Evolutionary conservation across 2,113 vertebrate genomes (phyloP), one percentile per base, ranked within the genome.

Genomic region (Thymallus thymallus): DNA sequence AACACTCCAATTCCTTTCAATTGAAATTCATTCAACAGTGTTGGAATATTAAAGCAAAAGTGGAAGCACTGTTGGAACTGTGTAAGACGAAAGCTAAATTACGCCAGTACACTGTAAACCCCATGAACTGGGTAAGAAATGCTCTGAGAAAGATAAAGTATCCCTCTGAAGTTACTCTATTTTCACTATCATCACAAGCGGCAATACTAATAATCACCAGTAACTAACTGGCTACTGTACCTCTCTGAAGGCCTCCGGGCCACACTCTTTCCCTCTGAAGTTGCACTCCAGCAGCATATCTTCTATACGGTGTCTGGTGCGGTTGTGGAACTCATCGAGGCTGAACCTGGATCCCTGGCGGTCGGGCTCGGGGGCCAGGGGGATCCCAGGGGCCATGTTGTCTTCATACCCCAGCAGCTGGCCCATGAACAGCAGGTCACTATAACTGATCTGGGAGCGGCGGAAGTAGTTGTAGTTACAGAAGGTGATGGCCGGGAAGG

Each of bases 251-350:
- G 93, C 91, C n/a, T 94, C 88, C 0, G 95, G 89, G 29, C 95
- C 94, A 0, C 98, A 99, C 5, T 88, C 94, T 22, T 87, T 66
- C 46, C 96, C 94, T 1, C 93, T 91, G 86, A 94, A 99, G 62
- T 80, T 88, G 73, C 98, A 99, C 68, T 95, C 94, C 77, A 99
- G 93, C 88, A 99, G 91, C 91, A 99, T 99, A 64, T 99, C 96
- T 22, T 96, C 95, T 18, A 99, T 94, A 77, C 90, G 94, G 85
- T 98, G 95, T 56, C 94, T 93, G 24, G 96, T 96, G 51, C 95
- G 95, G 81, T 94, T 96, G 87, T 92, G 96, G 88, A 99, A 96
- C 78, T 92, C 93, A 0, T 92, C 92, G 74, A 99, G 73, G 84
- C 93, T 94, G 80, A 96, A 94, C 18, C 94, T 92, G 0, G 88